These are phyloP conservation scores for Uloborus diversus DNA, from an alignment of 1,140 invertebrate genomes.

Conservation along the genomic window DNA sequence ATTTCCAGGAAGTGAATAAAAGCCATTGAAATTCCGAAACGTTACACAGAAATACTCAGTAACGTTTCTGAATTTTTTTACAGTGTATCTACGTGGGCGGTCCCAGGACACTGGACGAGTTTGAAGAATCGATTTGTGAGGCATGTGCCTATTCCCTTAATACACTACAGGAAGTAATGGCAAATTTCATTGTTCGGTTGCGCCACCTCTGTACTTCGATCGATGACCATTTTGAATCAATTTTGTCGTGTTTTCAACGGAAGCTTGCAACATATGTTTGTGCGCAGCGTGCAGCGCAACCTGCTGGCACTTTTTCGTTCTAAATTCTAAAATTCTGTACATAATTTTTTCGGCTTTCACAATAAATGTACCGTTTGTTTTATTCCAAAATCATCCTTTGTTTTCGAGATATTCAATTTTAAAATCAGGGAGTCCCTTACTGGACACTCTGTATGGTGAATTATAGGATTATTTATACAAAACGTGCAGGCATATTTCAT, in stretches of 20 bases:
- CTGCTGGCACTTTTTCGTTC: not conserved
- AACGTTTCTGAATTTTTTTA: too few species aligned
- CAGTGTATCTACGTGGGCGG: not conserved
- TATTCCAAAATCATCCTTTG: too few species aligned
- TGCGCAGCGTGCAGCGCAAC: not conserved
- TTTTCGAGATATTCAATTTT: too few species aligned
- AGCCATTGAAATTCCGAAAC: too few species aligned
- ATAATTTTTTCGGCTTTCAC: not conserved
- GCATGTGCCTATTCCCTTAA: not conserved
- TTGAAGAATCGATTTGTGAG: not conserved
- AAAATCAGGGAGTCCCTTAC: too few species aligned
- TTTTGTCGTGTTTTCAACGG: not conserved
- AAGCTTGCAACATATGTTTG: not conserved
- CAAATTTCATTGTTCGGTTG: slow-evolving; percentile 12
- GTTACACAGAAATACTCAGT: too few species aligned
- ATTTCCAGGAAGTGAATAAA: too few species aligned
- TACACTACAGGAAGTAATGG: not conserved
- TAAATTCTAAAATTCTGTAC: slow-evolving; percentile 5
- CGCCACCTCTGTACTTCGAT: not conserved
- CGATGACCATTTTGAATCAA: not conserved
- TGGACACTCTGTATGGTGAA: too few species aligned
- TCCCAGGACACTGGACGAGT: not conserved
- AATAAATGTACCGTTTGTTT: not conserved
- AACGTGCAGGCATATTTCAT: too few species aligned
- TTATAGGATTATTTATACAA: too few species aligned